A percentile compares a stretch with the other conserved stretches of the same genome.
These are phyloP conservation scores for Camelus bactrianus DNA, from an alignment of 2,113 vertebrate species.

Conservation along the genomic window DNA sequence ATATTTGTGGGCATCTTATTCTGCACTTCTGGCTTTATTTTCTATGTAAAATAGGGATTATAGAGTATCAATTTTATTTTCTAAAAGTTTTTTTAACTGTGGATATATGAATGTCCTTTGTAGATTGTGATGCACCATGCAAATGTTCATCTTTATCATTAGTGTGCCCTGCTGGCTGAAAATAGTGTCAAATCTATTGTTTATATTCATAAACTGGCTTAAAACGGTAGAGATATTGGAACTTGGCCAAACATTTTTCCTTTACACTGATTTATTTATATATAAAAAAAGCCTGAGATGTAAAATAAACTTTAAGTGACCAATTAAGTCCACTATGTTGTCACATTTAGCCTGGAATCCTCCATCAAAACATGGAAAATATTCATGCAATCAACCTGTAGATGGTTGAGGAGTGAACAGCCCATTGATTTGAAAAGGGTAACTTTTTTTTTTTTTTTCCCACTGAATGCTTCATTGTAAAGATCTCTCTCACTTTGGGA, in stretches of 20 bases:
- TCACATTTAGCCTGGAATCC: background rate
- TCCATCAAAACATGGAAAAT: background rate
- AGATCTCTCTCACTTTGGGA: background rate
- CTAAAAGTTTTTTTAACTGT: background rate
- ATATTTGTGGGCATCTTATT: background rate
- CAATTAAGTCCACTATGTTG: background rate
- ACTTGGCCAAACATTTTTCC: background rate
- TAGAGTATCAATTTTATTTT: background rate
- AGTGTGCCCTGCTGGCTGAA: background rate
- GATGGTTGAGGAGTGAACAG: background rate
- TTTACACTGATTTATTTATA: slow-evolving; percentile 25
- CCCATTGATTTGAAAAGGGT: background rate
- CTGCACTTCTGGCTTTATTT: background rate
- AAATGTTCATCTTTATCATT: background rate
- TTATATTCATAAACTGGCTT: background rate
- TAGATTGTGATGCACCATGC: background rate
- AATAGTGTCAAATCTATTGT: slow-evolving; percentile 14
- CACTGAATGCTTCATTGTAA: background rate
- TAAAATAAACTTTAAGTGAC: slow-evolving; percentile 22
- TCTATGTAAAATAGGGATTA: background rate
- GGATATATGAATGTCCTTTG: background rate
- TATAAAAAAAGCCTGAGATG: background rate
- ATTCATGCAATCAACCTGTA: too few relatives aligned
- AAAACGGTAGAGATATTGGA: background rate
- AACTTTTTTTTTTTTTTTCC: slow-evolving; percentile 1